A percentile compares a stretch with the other conserved stretches of the same genome.
These are phyloP conservation scores for Picathartes gymnocephalus DNA, from an alignment of 2,113 vertebrate genomes.

Conservation along the genomic window DNA sequence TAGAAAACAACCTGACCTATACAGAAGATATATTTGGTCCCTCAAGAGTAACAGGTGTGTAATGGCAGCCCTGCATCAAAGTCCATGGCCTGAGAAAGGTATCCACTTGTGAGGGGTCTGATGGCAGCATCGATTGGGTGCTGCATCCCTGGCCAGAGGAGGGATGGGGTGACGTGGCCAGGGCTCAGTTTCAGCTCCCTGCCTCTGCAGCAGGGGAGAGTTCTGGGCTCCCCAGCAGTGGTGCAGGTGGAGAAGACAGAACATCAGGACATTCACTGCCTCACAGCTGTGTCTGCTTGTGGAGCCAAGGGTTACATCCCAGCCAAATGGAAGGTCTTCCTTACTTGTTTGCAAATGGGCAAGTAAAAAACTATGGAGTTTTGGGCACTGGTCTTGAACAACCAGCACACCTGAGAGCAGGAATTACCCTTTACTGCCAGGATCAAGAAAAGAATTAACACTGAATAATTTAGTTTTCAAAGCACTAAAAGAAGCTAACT, in stretches of 20 bases:
- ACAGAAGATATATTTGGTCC: not conserved
- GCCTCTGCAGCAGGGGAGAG: not conserved
- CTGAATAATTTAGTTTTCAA: not conserved
- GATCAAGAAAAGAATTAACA: not conserved
- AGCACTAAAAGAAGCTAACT: not conserved
- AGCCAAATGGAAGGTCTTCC: not conserved
- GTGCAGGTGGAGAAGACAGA: not conserved
- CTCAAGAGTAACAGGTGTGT: not conserved
- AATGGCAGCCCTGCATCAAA: not conserved
- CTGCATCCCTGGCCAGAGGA: not conserved
- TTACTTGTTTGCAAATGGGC: not conserved
- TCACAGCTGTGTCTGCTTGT: not conserved
- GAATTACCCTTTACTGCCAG: not conserved
- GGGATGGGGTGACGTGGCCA: not conserved
- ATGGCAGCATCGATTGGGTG: fast-evolving
- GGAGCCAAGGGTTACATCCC: not conserved
- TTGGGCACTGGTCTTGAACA: not conserved
- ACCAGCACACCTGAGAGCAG: not conserved
- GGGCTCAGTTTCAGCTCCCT: not conserved
- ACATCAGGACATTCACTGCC: not conserved
- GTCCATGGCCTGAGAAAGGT: not conserved
- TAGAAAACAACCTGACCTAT: not conserved
- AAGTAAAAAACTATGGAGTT: not conserved
- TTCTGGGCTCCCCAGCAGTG: not conserved
- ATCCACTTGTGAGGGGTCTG: not conserved